phyloP scores from a whole-genome alignment of 2,888 invertebrate species.

The Melanargia galathea region DNA sequence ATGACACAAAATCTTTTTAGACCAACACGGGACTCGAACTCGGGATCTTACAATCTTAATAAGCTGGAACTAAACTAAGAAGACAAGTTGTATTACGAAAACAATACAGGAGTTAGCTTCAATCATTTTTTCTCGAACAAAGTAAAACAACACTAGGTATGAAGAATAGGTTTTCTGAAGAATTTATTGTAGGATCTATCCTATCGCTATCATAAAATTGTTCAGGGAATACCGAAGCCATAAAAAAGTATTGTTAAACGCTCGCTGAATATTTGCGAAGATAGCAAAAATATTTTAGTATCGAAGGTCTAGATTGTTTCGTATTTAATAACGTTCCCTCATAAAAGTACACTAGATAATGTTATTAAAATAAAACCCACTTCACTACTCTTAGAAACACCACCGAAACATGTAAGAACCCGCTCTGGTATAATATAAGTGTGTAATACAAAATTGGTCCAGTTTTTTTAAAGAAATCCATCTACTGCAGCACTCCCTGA shows the following conservation, averaged over 20 bases:
- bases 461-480: no score
- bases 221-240: slow-evolving; percentile 15
- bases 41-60: no score
- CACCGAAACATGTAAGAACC: no score
- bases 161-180: background rate
- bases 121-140: background rate
- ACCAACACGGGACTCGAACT: no score
- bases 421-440: no score
- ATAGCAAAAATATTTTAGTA: slow-evolving; percentile 19
- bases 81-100: no score
- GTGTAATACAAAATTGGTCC: no score
- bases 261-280: slow-evolving; percentile 8
- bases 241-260: slow-evolving; percentile 17
- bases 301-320: slow-evolving; percentile 10
- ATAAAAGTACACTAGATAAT: slow-evolving; percentile 2
- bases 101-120: no score
- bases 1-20: no score
- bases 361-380: background rate
- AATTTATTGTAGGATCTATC: background rate
- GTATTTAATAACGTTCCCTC: slow-evolving; percentile 2
- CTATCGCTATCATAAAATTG: slow-evolving; percentile 2
- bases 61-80: no score
- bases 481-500: no score
- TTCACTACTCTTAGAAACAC: background rate
- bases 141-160: background rate